phyloP scores from a whole-genome alignment of 2,888 invertebrate species.

The Polydesmus complanatus region DNA sequence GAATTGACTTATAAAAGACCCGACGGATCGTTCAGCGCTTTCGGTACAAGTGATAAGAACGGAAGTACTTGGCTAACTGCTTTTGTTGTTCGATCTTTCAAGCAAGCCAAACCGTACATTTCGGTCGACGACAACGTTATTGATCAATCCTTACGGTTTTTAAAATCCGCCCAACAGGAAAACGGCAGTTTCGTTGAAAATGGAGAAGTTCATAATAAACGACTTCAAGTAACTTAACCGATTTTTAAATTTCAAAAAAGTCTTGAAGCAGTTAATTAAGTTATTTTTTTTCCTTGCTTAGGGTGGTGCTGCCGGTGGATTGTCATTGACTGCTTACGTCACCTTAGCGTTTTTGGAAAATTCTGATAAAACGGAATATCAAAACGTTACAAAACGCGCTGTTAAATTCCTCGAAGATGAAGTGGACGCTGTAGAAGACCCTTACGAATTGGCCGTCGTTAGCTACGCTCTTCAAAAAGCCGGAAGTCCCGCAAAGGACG shows the following conservation, averaged over 20 bases:
- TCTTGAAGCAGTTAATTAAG: not conserved
- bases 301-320: constrained; percentile 29
- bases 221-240: constrained; percentile 29
- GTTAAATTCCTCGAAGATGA: constrained; percentile 4
- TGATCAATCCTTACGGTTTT: constrained; percentile 27
- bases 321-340: constrained; percentile 31
- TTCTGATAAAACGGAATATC: not conserved
- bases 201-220: constrained; percentile 32
- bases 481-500: constrained; percentile 52
- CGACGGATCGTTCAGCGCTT: constrained; percentile 34
- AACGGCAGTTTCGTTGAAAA: constrained; percentile 33
- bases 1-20: constrained; percentile 31
- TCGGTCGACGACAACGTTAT: constrained; percentile 28
- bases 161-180: constrained; percentile 26
- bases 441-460: constrained; percentile 61
- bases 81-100: constrained; percentile 32
- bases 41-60: constrained; percentile 30
- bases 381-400: not conserved
- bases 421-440: constrained; percentile 46
- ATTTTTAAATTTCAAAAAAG: not conserved
- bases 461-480: constrained; percentile 62
- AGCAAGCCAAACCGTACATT: constrained; percentile 29
- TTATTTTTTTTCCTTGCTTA: constrained; percentile 18
- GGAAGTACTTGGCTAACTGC: constrained; percentile 35
- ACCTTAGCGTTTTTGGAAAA: constrained; percentile 30